These are phyloP conservation scores for Ameiurus melas DNA, from an alignment of 2,113 vertebrate genomes.

Conservation along the genomic window DNA sequence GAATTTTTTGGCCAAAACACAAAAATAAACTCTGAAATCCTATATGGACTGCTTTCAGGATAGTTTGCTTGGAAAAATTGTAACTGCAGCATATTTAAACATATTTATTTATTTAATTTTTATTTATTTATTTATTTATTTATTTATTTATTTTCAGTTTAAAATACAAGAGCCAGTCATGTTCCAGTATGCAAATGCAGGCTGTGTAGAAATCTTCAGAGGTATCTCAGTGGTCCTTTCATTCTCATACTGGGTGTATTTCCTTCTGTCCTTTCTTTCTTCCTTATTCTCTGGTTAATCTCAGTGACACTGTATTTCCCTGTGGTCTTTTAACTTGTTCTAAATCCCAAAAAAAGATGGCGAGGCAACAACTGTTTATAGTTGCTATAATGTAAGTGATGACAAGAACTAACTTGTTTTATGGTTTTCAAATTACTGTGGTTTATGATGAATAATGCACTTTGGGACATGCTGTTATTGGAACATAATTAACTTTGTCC, in stretches of 20 bases:
- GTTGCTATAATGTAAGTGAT: neutral
- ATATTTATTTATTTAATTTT: neutral
- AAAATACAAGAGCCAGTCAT: neutral
- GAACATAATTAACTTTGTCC: neutral
- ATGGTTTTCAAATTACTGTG: neutral
- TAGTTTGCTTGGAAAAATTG: neutral
- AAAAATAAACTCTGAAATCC: no score
- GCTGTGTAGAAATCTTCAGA: neutral
- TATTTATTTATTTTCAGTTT: neutral
- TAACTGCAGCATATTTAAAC: neutral
- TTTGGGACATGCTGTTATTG: neutral
- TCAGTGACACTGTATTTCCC: neutral
- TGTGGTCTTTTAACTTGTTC: neutral
- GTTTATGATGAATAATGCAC: neutral
- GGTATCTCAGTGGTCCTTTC: neutral
- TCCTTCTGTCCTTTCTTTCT: neutral
- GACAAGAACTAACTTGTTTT: neutral
- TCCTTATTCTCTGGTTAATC: neutral
- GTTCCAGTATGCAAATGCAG: neutral
- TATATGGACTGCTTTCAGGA: neutral
- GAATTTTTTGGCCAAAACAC: no score
- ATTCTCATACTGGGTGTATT: neutral
- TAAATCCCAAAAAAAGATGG: neutral
- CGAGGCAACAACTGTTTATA: neutral
- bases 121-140: neutral